Base-by-base conservation (phyloP, 1,140 invertebrate genomes). In the Drosophila orosa region DNA sequence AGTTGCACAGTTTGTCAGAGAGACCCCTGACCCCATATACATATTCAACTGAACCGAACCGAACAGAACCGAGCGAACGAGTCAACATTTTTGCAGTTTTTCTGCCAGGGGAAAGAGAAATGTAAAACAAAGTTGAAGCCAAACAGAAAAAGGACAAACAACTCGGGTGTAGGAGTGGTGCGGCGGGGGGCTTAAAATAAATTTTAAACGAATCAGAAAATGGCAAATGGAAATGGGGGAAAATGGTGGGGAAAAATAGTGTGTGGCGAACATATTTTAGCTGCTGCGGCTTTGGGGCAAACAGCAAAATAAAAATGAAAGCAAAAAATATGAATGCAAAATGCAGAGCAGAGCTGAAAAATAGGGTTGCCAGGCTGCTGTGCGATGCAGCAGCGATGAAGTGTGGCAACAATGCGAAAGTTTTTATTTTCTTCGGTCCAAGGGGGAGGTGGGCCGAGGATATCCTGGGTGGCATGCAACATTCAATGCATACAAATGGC, bases 401-500 rank as follows among this genome's bases (percentile, higher is more conserved):
- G 76, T 86, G 79, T 78, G 83, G 68, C 81, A 85, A 83, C 80
- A 76, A 56, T 61, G 73, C 73, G 73, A 76, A 75, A 48, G 45
- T 75, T 76, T 75, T 58, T 66, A 67, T 60, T 56, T 74, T 48
- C 50, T 65, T 71, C 15, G 39, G n/a, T 6, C 10, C 3, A 5
- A 15, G 24, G 6, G 37, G 33, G 31, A 54, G 31, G 10, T 19
- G n/a, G n/a, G n/a, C n/a, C n/a, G n/a, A n/a, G n/a, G n/a, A 44
- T 56, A 57, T 66, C 35, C 65, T 76, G 74, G 50, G 74, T 68
- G 57, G 76, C 80, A 87, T 89, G 85, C 80, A 90, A 81, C 85
- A 90, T 86, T 86, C 86, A 90, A 90, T 90, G 86, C 86, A 90
- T 90, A 90, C 87, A 90, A 90, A 90, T 90, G 83, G 87, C 87